These are phyloP conservation scores for Chymomyza fuscimana DNA, from an alignment of 2,888 invertebrate species.

Conservation along the genomic window DNA sequence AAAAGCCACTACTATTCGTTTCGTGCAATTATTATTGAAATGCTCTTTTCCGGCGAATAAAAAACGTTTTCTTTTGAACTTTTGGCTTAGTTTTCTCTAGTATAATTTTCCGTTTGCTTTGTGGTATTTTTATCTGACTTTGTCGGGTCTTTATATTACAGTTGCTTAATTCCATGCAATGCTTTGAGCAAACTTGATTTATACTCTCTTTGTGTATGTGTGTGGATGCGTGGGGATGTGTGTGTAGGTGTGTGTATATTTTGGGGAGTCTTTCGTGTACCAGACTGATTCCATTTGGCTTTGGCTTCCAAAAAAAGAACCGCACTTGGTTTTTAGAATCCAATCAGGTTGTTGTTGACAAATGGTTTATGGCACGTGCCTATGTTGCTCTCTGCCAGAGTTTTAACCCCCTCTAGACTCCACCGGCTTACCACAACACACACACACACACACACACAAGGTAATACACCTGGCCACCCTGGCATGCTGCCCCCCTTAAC, in stretches of 20 bases:
- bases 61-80: neutral
- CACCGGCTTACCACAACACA: neutral
- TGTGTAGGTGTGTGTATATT: neutral
- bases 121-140: neutral
- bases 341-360: slow-evolving; percentile 64
- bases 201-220: slow-evolving; percentile 29
- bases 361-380: slow-evolving; percentile 68
- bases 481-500: neutral
- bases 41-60: slow-evolving; percentile 22
- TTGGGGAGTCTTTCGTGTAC: neutral
- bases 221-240: neutral
- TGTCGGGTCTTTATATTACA: neutral
- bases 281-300: slow-evolving; percentile 55
- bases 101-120: neutral
- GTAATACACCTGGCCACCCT: neutral
- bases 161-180: slow-evolving; percentile 22
- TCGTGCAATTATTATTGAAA: slow-evolving; percentile 43
- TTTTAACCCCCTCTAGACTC: neutral
- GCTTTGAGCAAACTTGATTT: slow-evolving; percentile 17
- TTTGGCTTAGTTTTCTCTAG: neutral
- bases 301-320: slow-evolving; percentile 42
- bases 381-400: neutral
- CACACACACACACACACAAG: neutral
- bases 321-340: slow-evolving; percentile 52
- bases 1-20: neutral